These are phyloP conservation scores for Hypotaenidia okinawae DNA, from an alignment of 2,797 vertebrate species.

Conservation along the genomic window DNA sequence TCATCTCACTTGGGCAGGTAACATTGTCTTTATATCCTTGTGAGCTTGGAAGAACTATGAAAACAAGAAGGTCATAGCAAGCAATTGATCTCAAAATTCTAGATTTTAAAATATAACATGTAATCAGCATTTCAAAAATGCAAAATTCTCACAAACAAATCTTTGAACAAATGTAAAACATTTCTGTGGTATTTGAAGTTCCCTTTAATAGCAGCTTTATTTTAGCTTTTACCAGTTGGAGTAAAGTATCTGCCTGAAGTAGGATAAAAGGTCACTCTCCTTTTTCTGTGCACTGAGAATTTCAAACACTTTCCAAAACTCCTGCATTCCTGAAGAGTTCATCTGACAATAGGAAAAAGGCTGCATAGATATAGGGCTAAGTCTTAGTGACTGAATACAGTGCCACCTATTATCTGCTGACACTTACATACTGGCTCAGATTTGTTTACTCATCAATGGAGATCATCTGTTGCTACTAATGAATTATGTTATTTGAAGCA, in stretches of 20 bases:
- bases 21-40: background rate
- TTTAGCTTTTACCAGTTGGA: background rate
- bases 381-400: background rate
- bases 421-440: background rate
- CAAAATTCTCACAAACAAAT: background rate
- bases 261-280: background rate
- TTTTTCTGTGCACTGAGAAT: background rate
- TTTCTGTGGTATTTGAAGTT: background rate
- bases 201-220: background rate
- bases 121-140: background rate
- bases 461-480: background rate
- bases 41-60: background rate
- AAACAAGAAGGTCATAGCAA: background rate
- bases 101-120: background rate
- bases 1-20: background rate
- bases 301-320: background rate
- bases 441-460: background rate
- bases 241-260: background rate
- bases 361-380: background rate
- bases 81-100: background rate
- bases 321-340: background rate
- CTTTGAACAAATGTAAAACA: background rate
- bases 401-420: background rate
- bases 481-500: background rate
- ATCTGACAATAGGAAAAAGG: background rate